These are phyloP conservation scores for Caloenas nicobarica DNA, from an alignment of 2,113 vertebrate species.

Conservation along the genomic window DNA sequence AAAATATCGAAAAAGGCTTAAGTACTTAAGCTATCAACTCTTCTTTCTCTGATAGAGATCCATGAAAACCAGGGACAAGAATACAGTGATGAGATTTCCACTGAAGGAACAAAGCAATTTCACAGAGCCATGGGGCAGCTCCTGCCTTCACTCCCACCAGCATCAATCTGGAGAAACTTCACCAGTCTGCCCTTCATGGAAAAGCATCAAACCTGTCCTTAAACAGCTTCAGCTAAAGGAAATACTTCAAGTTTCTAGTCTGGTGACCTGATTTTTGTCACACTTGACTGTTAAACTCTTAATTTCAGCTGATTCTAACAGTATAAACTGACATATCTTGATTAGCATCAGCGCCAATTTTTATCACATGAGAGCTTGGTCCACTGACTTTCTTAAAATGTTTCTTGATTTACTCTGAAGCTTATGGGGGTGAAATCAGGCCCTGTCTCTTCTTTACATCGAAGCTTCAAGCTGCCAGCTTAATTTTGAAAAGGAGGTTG, in stretches of 20 bases:
- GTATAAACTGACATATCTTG: not conserved
- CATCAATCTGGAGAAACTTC: not conserved
- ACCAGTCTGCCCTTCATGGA: not conserved
- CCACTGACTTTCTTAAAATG: not conserved
- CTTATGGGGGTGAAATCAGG: not conserved
- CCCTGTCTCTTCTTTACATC: not conserved
- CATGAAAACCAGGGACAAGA: conserved; percentile 13
- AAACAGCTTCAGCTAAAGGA: not conserved
- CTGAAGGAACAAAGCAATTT: not conserved
- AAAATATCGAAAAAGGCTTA: conserved; percentile 27
- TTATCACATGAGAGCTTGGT: not conserved
- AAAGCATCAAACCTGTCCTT: not conserved
- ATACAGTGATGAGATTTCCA: conserved; percentile 1
- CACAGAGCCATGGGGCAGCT: not conserved
- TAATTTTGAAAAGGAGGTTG: not conserved
- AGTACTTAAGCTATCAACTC: not conserved
- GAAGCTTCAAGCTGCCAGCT: not conserved
- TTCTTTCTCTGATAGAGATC: conserved; percentile 26
- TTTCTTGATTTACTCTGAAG: not conserved
- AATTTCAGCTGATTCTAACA: not conserved
- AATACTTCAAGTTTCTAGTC: not conserved
- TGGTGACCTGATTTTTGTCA: not conserved
- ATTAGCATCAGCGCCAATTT: not conserved
- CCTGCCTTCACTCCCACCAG: not conserved
- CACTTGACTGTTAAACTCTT: not conserved